phyloP scores from a whole-genome alignment of 1,140 invertebrate genomes.

The Brachionus angularis region DNA sequence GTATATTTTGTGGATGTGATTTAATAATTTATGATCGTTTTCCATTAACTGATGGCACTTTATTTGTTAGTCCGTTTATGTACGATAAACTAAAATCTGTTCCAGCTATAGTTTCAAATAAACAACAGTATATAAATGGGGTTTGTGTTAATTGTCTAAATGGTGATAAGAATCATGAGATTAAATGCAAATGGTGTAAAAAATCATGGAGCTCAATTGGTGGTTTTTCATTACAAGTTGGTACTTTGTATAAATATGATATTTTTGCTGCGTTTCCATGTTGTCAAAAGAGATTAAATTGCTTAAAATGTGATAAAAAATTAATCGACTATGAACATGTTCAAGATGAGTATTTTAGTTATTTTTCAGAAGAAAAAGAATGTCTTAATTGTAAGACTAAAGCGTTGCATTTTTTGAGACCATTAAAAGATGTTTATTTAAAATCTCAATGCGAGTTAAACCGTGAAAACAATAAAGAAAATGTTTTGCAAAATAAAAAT shows the following conservation, averaged over 20 bases:
- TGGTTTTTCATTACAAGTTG: slow-evolving; percentile 14
- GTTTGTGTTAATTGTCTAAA: slow-evolving; percentile 20
- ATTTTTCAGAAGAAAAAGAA: slow-evolving; percentile 25
- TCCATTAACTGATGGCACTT: slow-evolving; percentile 90
- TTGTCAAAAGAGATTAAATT: slow-evolving; percentile 1
- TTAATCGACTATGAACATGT: not conserved
- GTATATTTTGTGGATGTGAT: slow-evolving; percentile 76
- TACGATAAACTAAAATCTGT: slow-evolving; percentile 45
- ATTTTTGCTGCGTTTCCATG: slow-evolving; percentile 44
- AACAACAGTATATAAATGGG: not conserved
- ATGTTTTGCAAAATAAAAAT: no score
- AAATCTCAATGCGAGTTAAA: not conserved
- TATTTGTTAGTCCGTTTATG: slow-evolving; percentile 78
- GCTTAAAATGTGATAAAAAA: not conserved
- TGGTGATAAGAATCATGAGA: not conserved
- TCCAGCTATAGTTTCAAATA: not conserved
- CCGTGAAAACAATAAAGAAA: not conserved
- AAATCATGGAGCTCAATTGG: not conserved
- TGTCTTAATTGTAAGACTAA: slow-evolving; percentile 25
- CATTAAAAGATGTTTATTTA: slow-evolving; percentile 8
- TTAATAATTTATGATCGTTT: slow-evolving; percentile 90
- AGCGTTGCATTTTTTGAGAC: slow-evolving; percentile 15
- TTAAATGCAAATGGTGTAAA: slow-evolving; percentile 3
- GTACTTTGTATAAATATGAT: slow-evolving; percentile 37
- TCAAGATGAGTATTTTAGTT: slow-evolving; percentile 7